phyloP scores from a whole-genome alignment of 2,888 invertebrate genomes.

The Ypsolopha sequella region DNA sequence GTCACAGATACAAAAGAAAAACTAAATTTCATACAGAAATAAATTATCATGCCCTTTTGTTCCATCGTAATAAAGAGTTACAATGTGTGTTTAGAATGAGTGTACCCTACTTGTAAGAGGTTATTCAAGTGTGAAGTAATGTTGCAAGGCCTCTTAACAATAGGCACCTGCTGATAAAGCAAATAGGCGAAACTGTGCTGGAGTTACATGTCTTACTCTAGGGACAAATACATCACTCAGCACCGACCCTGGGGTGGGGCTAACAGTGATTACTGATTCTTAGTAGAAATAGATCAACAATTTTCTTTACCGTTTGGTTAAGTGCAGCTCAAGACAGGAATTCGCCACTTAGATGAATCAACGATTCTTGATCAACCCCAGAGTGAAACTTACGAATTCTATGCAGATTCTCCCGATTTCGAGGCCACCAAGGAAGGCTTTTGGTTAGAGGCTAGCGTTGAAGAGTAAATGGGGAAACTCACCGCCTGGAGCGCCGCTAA shows the following conservation, averaged over 20 bases:
- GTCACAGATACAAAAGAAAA: too few species aligned
- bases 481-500: conserved; percentile 96
- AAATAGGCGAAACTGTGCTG: not conserved
- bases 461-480: conserved; percentile 58
- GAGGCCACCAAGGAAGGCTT: conserved; percentile 53
- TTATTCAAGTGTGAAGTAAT: conserved; percentile 2
- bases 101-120: not conserved
- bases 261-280: conserved; percentile 29
- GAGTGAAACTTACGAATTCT: conserved; percentile 19
- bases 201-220: conserved; percentile 49
- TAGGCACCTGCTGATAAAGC: not conserved
- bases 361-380: not conserved
- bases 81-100: not conserved
- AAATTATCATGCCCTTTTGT: too few species aligned
- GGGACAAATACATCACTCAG: conserved; percentile 48
- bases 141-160: not conserved
- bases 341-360: not conserved
- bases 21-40: too few species aligned
- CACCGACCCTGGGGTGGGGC: conserved; percentile 58
- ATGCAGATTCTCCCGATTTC: conserved; percentile 44
- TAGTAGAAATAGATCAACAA: conserved; percentile 15
- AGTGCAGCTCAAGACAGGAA: conserved; percentile 8
- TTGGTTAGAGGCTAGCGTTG: conserved; percentile 38
- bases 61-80: too few species aligned
- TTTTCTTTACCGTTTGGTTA: not conserved